Conservation (phyloP, 2,113 vertebrate species). For the Centropus bengalensis region DNA sequence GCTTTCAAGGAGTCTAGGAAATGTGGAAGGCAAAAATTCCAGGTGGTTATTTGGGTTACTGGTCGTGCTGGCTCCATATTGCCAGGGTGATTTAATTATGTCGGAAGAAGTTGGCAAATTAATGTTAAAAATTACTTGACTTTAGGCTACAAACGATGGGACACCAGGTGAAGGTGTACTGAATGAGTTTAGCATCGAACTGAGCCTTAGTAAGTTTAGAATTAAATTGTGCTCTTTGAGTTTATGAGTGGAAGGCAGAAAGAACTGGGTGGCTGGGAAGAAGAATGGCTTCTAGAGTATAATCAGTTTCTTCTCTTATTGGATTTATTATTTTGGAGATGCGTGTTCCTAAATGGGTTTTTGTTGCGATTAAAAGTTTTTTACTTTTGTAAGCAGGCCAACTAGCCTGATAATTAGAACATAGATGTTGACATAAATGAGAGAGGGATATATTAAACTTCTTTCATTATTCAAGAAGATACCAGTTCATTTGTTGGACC, state of each 20-base stretch:
- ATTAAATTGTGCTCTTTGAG: background rate
- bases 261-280: background rate
- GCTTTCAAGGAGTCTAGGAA: background rate
- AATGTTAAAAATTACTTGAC: background rate
- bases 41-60: background rate
- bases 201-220: background rate
- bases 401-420: background rate
- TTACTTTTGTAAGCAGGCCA: background rate
- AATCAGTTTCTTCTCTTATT: background rate
- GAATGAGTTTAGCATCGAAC: background rate
- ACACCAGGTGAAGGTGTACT: background rate
- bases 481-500: background rate
- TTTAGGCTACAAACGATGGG: background rate
- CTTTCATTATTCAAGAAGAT: background rate
- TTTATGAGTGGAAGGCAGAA: background rate
- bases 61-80: background rate
- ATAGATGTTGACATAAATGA: background rate
- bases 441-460: background rate
- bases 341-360: background rate
- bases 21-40: slow-evolving; percentile 1
- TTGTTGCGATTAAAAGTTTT: background rate
- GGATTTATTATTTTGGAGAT: background rate
- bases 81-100: background rate
- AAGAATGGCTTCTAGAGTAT: background rate
- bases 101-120: background rate